Evolutionary conservation across 2,888 invertebrate species (phyloP).

Genomic region (Trisateles emortualis): DNA sequence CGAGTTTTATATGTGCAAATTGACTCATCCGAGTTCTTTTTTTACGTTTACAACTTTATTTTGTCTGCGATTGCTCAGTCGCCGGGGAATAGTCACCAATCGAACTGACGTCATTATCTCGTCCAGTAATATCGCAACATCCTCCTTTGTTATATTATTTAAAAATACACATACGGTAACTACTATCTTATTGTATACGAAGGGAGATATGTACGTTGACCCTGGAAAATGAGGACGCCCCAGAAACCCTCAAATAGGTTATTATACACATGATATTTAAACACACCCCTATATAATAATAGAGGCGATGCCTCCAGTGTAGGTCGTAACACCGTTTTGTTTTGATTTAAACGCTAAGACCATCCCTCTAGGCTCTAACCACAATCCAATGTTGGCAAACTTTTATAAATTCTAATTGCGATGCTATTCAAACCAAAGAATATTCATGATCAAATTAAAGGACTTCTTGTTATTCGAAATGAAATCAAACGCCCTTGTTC

Average conservation of each 20-base stretch:
- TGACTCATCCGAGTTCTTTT: conserved; percentile 45
- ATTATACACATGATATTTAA: conserved; percentile 55
- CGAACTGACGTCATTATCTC: conserved; percentile 23
- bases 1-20: conserved; percentile 38
- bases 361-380: not conserved
- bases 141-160: conserved; percentile 16
- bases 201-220: conserved; percentile 56
- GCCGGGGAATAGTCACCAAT: conserved; percentile 37
- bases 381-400: not conserved
- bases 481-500: not conserved
- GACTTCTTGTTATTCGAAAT: conserved; percentile 13
- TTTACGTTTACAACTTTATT: conserved; percentile 45
- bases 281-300: conserved; percentile 53
- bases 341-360: conserved; percentile 15
- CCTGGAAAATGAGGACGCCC: conserved; percentile 59
- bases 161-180: conserved; percentile 20
- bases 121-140: conserved; percentile 12
- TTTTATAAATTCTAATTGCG: not conserved
- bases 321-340: conserved; percentile 40
- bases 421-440: not conserved
- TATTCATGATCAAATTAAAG: conserved; percentile 7
- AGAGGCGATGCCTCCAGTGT: conserved; percentile 27
- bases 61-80: conserved; percentile 45
- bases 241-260: conserved; percentile 59
- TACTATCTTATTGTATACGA: conserved; percentile 43